phyloP scores from a whole-genome alignment of 2,797 vertebrate genomes.

The Tiaroga cobitis region DNA sequence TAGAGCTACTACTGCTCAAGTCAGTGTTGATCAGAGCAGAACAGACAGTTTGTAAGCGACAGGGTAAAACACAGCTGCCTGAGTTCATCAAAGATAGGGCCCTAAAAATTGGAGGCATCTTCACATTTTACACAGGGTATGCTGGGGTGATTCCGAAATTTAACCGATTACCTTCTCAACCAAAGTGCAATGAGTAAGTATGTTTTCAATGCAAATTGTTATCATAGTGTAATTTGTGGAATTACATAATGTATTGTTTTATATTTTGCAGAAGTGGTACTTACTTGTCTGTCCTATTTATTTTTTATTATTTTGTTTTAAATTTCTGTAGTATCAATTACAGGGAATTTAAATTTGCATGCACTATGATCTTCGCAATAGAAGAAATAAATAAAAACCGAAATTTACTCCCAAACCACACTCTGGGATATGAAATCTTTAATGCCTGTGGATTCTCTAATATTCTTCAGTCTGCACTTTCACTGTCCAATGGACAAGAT shows the following conservation, averaged over 20 bases:
- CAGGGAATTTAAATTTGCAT: constrained; percentile 78
- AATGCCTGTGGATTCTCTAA: constrained; percentile 74
- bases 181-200: constrained; percentile 71
- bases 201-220: neutral
- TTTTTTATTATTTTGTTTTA: neutral
- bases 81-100: constrained; percentile 73
- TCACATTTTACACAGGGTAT: constrained; percentile 75
- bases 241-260: neutral
- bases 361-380: constrained; percentile 76
- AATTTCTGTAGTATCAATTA: constrained; percentile 71
- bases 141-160: constrained; percentile 68
- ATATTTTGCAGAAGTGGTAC: neutral
- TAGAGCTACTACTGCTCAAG: constrained; percentile 62
- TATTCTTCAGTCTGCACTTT: constrained; percentile 74
- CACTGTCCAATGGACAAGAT: constrained; percentile 68
- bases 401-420: constrained; percentile 67
- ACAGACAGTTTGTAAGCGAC: constrained; percentile 63
- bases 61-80: constrained; percentile 61
- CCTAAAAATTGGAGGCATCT: constrained; percentile 77
- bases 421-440: constrained; percentile 78
- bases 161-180: constrained; percentile 64
- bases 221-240: neutral
- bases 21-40: constrained; percentile 56
- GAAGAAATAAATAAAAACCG: constrained; percentile 74
- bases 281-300: neutral